Conservation (phyloP, 2,113 vertebrate genomes). For the Lycaon pictus region DNA sequence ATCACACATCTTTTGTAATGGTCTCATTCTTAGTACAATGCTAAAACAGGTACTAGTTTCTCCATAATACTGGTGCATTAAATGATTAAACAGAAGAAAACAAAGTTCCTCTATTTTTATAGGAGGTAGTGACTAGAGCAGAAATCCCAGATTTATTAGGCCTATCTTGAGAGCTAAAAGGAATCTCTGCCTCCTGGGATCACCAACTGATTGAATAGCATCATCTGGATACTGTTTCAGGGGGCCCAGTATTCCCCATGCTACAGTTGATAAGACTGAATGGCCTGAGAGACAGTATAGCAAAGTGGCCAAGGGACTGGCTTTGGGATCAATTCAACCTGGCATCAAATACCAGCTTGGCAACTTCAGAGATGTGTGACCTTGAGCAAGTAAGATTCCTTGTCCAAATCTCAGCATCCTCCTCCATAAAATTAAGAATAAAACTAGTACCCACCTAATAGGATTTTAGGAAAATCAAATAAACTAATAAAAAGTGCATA, state of each 20-base stretch:
- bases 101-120: background rate
- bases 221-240: background rate
- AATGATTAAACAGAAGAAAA: constrained; percentile 7
- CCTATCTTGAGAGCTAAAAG: background rate
- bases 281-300: background rate
- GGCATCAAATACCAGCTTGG: background rate
- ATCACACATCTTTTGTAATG: background rate
- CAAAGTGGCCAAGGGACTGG: background rate
- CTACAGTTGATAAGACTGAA: background rate
- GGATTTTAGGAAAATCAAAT: constrained; percentile 38
- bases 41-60: background rate
- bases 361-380: background rate
- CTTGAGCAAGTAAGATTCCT: background rate
- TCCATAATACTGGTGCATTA: background rate
- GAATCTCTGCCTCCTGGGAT: background rate
- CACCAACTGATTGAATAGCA: background rate
- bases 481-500: background rate
- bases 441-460: background rate
- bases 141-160: background rate
- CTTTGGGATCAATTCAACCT: background rate
- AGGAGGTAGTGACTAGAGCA: background rate
- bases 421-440: background rate
- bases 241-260: background rate
- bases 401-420: background rate
- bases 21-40: background rate